Base-by-base conservation (phyloP, 2,888 invertebrate species). In the Drosophila paranaensis region DNA sequence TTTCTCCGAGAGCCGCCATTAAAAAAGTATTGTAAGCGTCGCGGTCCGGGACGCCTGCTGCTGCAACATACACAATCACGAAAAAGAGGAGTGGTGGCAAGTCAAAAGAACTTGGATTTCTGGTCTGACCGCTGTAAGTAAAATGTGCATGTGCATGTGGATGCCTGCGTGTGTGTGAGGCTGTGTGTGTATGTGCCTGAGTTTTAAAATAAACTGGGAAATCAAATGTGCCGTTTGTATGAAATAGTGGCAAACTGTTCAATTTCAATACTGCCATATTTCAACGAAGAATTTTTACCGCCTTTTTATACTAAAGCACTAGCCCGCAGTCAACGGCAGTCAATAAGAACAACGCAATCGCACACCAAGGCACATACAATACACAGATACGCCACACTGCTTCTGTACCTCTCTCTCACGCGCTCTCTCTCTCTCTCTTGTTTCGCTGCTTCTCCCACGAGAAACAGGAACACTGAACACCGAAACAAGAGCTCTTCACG, bases 301-400 rank as follows among this genome's bases (percentile, higher is more conserved):
- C 88, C 88, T 83, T 88, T 88, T 82, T 88, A 68, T 79, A 71
- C 64, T 58, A 66, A 71, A 63, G 72, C 65, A 71, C 75, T 71
- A 81, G 63, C 72, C 60, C 65, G 67, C 33, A 33, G 33, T 78
- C 75, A 83, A 87, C 75, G 80, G 51, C 68, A 74, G 82, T 78
- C 84, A 86, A 82, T 81, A 82, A 82, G 82, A 83, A 82, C 84
- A 82, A 83, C 82, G 84, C 81, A 83, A 78, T 73, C 87, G 54
- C 78, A 74, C 80, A 66, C 80, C 56, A 74, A 71, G 61, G 54
- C 71, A 71, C 35, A 45, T 35, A 58, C 63, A 60, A 57, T 66
- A 70, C 61, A 71, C 55, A 66, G 48, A 73, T 43, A 54, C 48
- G 42, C 25, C 65, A 67, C 71, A 69, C 71, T 56, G 61, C 68